Percentiles rank a stretch among this genome's conserved stretches.
Conservation (phyloP, 1,140 invertebrate genomes). For the Bombyx mandarina region DNA sequence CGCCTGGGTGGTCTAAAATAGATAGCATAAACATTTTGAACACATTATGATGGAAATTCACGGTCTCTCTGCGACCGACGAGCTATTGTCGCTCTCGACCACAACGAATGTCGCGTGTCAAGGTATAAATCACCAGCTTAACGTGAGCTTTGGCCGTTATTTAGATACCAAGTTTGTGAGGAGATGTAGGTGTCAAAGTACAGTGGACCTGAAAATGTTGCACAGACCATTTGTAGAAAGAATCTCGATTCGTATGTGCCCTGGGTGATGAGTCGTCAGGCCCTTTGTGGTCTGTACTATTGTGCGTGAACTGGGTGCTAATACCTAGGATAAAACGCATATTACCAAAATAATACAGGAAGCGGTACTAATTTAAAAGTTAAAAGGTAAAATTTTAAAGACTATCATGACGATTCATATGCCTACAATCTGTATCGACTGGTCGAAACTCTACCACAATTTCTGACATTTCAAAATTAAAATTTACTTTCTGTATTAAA, state of each 20-base stretch:
- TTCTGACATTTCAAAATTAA: no score
- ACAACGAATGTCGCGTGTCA: constrained; percentile 50
- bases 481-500: no score
- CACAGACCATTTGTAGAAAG: constrained; percentile 24
- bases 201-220: constrained; percentile 21
- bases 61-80: constrained; percentile 33
- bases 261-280: constrained; percentile 31
- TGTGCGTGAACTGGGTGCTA: constrained; percentile 21
- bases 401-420: no score
- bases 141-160: constrained; percentile 12
- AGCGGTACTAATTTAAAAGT: no score
- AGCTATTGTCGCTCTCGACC: constrained; percentile 42
- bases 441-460: no score
- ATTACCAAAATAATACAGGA: no score
- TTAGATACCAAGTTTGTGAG: no score
- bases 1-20: constrained; percentile 55
- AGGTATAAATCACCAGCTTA: constrained; percentile 18
- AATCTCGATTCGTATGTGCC: constrained; percentile 38
- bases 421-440: no score
- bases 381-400: no score
- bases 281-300: constrained; percentile 18
- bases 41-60: constrained; percentile 64
- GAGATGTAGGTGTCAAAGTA: constrained; percentile 14
- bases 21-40: constrained; percentile 60
- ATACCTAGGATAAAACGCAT: constrained; percentile 13